Evolutionary conservation across 2,113 vertebrate species (phyloP), one percentile per base, ranked within the genome.

Genomic region (Petroica traversi): DNA sequence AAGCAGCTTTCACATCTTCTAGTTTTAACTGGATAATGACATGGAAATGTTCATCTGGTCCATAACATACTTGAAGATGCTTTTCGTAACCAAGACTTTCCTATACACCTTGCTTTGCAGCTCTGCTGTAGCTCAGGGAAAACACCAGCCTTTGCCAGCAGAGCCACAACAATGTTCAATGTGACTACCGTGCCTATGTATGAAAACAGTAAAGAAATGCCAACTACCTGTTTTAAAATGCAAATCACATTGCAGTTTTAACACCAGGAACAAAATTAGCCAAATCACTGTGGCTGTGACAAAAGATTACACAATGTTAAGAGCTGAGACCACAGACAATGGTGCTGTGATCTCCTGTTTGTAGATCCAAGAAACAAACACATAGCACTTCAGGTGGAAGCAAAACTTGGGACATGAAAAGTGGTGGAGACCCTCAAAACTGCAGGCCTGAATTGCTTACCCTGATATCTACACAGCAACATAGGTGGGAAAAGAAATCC

Each of bases 131-230:
- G 28, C 22, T 34, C 38, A 74, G 23, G 46, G 41, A 61, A 81
- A 87, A 36, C 12, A 54, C 8, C 24, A 68, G 14, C 16, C 57
- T 59, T 85, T 58, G 57, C 34, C 8, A 4, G n/a, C 31, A 72
- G n/a, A 72, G 40, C 48, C 25, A 61, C 43, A 69, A 23, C 20
- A 31, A 28, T 0, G 0, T 5, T 40, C 28, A 5, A 25, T 36
- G 9, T 33, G 61, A 43, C 62, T 59, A 25, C 15, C 71, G 49
- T 12, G 24, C 19, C 26, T 14, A 36, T 1, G 8, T 23, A 64
- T 12, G 33, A 62, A 95, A 94, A 80, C 9, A 74, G 36, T 57
- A 28, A 33, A 52, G 29, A 49, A 78, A 74, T 11, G 23, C 3
- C 40, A 85, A 8, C 22, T 29, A 25, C 1, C 1, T 59, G 22